Evolutionary conservation across 2,888 invertebrate species (phyloP).

Genomic region (Halictus quadricinctus): DNA sequence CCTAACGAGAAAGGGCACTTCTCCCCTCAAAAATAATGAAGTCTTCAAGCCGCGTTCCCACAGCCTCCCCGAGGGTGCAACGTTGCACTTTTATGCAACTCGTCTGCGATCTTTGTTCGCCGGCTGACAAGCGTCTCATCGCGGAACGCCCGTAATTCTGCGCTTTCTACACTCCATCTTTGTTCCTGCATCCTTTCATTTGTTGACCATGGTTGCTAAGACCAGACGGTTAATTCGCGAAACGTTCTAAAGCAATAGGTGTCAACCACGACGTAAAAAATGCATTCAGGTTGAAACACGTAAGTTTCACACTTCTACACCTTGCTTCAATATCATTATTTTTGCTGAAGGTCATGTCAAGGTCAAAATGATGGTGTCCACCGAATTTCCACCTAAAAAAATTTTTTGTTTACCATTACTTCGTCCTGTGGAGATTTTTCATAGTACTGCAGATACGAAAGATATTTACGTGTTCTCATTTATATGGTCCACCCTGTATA

Average conservation of each 20-base stretch:
- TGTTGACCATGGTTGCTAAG: not conserved
- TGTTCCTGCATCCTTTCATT: not conserved
- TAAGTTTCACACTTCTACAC: too few relatives aligned
- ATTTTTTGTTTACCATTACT: too few relatives aligned
- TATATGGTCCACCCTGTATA: too few relatives aligned
- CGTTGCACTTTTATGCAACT: constrained; percentile 56
- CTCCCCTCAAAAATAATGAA: constrained; percentile 76
- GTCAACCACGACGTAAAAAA: too few relatives aligned
- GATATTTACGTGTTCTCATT: too few relatives aligned
- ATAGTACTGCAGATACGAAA: too few relatives aligned
- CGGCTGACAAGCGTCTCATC: constrained; percentile 22
- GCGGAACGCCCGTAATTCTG: constrained; percentile 4
- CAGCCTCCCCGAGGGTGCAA: constrained; percentile 64
- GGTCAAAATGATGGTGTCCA: too few relatives aligned
- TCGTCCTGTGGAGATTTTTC: too few relatives aligned
- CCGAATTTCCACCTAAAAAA: too few relatives aligned
- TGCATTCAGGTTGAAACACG: too few relatives aligned
- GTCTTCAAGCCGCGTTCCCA: constrained; percentile 73
- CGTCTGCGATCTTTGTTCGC: constrained; percentile 29
- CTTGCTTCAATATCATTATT: too few relatives aligned
- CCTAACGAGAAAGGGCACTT: constrained; percentile 75
- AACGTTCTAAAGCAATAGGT: not conserved
- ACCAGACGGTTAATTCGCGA: not conserved
- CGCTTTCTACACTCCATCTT: not conserved
- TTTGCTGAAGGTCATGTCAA: too few relatives aligned